Conservation (phyloP, 2,113 vertebrate species). For the Albula glossodonta region DNA sequence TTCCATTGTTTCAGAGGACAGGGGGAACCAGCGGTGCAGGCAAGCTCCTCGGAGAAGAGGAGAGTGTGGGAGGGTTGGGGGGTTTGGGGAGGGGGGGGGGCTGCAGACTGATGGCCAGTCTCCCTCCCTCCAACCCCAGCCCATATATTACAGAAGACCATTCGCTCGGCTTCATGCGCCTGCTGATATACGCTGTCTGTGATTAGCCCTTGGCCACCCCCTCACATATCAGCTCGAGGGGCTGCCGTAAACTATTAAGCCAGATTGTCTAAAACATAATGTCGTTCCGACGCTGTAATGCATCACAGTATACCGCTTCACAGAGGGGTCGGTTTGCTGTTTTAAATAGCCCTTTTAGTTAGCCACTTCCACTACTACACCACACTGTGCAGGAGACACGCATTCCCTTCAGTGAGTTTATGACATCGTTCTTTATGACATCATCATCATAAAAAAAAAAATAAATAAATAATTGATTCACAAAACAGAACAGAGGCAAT, state of each 20-base stretch:
- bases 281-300: background rate
- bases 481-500: background rate
- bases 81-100: slow-evolving; percentile 27
- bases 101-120: background rate
- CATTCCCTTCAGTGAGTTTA: too few species aligned
- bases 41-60: slow-evolving; percentile 51
- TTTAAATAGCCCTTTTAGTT: background rate
- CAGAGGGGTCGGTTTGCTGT: background rate
- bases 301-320: background rate
- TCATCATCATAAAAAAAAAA: background rate
- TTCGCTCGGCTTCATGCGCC: slow-evolving; percentile 15
- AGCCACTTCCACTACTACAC: too few species aligned
- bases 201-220: slow-evolving; percentile 48
- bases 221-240: slow-evolving; percentile 29
- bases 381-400: too few species aligned
- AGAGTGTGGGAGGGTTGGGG: too few species aligned
- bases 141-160: slow-evolving; percentile 17
- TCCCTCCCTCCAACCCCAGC: background rate
- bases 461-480: background rate
- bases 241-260: slow-evolving; percentile 1
- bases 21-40: slow-evolving; percentile 57
- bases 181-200: slow-evolving; percentile 19
- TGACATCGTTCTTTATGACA: too few species aligned
- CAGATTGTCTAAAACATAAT: background rate
- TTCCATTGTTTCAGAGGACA: slow-evolving; percentile 76